Evolutionary conservation across 2,797 vertebrate genomes (phyloP).

Genomic region (Etheostoma nigrum): DNA sequence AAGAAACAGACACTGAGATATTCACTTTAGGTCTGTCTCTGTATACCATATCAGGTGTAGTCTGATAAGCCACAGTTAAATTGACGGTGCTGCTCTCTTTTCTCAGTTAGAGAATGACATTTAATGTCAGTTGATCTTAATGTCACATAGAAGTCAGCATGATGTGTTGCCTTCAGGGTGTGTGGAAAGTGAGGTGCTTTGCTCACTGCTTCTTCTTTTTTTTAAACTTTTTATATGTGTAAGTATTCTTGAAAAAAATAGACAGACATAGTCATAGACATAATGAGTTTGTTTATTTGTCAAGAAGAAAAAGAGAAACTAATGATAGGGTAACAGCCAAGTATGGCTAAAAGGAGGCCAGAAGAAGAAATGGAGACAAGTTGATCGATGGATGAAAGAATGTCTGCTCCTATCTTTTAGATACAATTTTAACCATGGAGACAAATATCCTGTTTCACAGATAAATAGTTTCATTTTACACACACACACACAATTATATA

Average conservation of each 20-base stretch:
- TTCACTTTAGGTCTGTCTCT: constrained; percentile 13
- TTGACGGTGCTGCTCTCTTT: constrained; percentile 9
- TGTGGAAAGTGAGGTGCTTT: constrained; percentile 2
- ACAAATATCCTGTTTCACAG: constrained; percentile 39
- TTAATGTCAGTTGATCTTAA: constrained; percentile 38
- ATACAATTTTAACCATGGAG: constrained; percentile 42
- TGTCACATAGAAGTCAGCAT: constrained; percentile 26
- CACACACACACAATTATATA: constrained; percentile 25
- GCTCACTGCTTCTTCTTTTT: constrained; percentile 21
- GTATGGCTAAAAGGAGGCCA: constrained; percentile 39
- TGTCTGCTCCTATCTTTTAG: constrained; percentile 39
- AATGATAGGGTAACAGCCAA: constrained; percentile 28
- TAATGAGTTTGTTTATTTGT: constrained; percentile 56
- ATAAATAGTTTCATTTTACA: constrained; percentile 34
- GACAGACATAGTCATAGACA: neutral
- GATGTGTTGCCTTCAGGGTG: constrained; percentile 31
- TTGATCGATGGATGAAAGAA: constrained; percentile 51
- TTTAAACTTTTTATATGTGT: constrained; percentile 33
- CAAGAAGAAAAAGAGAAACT: constrained; percentile 24
- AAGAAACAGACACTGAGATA: constrained; percentile 17
- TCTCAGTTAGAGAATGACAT: constrained; percentile 33
- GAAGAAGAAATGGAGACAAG: constrained; percentile 21
- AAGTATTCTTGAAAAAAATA: constrained; percentile 25
- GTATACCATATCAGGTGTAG: constrained; percentile 6
- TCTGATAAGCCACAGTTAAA: constrained; percentile 23